These are phyloP conservation scores for Lasioglossum leucozonium DNA, from an alignment of 2,888 invertebrate species.

Conservation along the genomic window DNA sequence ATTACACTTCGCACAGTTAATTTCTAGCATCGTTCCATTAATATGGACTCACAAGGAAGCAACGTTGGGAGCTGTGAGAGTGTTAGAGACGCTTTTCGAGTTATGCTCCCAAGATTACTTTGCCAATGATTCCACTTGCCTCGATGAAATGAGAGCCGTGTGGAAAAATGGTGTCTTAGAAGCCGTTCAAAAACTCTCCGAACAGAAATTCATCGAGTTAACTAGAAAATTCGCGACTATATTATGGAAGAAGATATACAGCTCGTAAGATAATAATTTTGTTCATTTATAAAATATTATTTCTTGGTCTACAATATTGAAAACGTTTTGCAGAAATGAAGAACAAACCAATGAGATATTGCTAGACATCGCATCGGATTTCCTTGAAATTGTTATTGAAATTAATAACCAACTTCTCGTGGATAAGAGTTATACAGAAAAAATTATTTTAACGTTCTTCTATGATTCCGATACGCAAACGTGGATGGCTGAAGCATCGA, in stretches of 20 bases:
- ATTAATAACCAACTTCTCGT: constrained; percentile 42
- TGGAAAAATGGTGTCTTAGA: constrained; percentile 76
- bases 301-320: constrained; percentile 17
- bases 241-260: constrained; percentile 79
- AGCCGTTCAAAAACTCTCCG: constrained; percentile 67
- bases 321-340: constrained; percentile 60
- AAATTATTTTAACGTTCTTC: constrained; percentile 73
- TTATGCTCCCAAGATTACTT: constrained; percentile 61
- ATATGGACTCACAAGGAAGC: constrained; percentile 72
- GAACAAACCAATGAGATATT: constrained; percentile 63
- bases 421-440: constrained; percentile 39
- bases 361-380: constrained; percentile 73
- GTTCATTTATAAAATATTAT: constrained; percentile 4
- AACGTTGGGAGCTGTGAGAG: constrained; percentile 67
- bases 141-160: constrained; percentile 64
- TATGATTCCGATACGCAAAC: constrained; percentile 73
- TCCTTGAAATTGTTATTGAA: constrained; percentile 72
- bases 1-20: constrained; percentile 66
- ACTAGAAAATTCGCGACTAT: constrained; percentile 79
- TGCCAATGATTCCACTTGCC: constrained; percentile 46
- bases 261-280: constrained; percentile 67
- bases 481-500: constrained; percentile 77
- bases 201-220: constrained; percentile 74
- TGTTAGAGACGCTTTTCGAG: constrained; percentile 77
- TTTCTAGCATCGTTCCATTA: constrained; percentile 70